phyloP scores from a whole-genome alignment of 2,888 invertebrate genomes.

The Laspeyria flexula region DNA sequence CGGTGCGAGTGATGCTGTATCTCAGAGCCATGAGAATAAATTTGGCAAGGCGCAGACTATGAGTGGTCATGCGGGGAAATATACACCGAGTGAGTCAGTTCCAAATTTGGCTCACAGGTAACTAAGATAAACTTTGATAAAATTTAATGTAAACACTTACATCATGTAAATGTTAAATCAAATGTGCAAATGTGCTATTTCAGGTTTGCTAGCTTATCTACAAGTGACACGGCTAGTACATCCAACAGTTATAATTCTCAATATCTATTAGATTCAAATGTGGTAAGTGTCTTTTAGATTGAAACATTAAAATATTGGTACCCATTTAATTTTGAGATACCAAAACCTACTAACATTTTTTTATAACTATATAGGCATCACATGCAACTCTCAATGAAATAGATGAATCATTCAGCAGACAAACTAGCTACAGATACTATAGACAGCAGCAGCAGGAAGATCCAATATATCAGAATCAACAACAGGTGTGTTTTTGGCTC shows the following conservation, averaged over 20 bases:
- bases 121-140: conserved; percentile 57
- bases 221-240: conserved; percentile 79
- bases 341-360: conserved; percentile 1
- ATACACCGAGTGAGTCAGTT: conserved; percentile 89
- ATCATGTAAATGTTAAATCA: neutral
- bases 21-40: conserved; percentile 87
- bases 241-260: conserved; percentile 78
- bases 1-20: conserved; percentile 65
- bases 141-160: neutral
- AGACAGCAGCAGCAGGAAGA: conserved; percentile 74
- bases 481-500: conserved; percentile 63
- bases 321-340: no score
- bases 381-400: conserved; percentile 80
- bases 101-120: conserved; percentile 84
- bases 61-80: conserved; percentile 93
- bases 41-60: conserved; percentile 92
- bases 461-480: conserved; percentile 82
- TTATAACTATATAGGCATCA: conserved; percentile 62
- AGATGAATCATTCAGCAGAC: conserved; percentile 80
- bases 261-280: conserved; percentile 73
- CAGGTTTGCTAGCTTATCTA: conserved; percentile 90
- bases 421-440: conserved; percentile 79
- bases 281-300: no score
- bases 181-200: conserved; percentile 28
- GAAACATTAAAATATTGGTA: no score